Base-by-base conservation (phyloP, 2,113 vertebrate species). In the Amazona vittata region DNA sequence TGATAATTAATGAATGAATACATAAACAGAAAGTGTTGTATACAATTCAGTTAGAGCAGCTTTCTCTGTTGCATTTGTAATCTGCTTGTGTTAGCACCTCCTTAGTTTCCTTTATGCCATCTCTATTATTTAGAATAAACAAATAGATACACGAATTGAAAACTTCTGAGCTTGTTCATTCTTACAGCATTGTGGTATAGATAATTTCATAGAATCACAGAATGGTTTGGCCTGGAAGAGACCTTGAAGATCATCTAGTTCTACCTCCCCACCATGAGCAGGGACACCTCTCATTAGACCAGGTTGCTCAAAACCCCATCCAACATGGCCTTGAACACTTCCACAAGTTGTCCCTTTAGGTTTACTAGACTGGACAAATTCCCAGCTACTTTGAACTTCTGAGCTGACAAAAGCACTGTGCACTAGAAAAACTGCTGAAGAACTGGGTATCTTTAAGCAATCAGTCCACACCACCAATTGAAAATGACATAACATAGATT, bases 401-500 rank as follows among this genome's bases (percentile, higher is more conserved):
- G 31, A 94, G 64, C 28, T 80, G 62, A 78, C 41, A 95, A 59
- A 86, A 77, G 44, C 52, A 50, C n/a, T 71, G 35, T 71, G 39
- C 15, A 39, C 11, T 68, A 41, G 73, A 59, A 68, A 90, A 43
- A 28, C 60, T 87, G 37, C 46, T 87, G 28, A 81, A 35, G 59
- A 93, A 81, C 33, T 49, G 43, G 50, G 13, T 90, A 81, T 65
- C 47, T 96, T 93, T 89, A 89, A 93, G 60, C 60, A 90, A 87
- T 89, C 85, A 76, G 47, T 77, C 52, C 57, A 83, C 28, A 78
- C 16, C 44, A 84, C 33, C 70, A 90, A 92, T 81, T 0, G 2
- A 96, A 96, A 96, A 85, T 91, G 74, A 90, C 74, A 84, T 52
- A 70, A 89, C 92, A 93, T 92, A 96, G 84, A 97, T 96, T 90